These are phyloP conservation scores for Diaperis boleti DNA, from an alignment of 2,888 invertebrate species.

Conservation along the genomic window DNA sequence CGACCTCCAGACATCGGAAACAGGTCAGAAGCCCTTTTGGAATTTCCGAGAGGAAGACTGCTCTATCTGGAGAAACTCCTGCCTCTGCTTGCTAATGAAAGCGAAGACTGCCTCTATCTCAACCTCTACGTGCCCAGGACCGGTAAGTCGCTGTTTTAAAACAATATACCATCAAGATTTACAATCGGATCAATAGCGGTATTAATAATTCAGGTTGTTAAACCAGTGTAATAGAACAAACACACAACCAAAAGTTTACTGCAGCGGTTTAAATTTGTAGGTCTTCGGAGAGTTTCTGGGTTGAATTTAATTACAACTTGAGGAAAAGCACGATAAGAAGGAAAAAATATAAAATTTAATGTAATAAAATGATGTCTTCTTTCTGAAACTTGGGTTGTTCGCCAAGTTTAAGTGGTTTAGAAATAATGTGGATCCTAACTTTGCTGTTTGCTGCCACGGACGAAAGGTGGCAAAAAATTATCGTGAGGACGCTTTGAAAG, in stretches of 20 bases:
- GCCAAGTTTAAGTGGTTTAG: slow-evolving; percentile 15
- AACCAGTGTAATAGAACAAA: background rate
- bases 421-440: slow-evolving; percentile 25
- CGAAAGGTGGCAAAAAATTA: background rate
- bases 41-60: slow-evolving; percentile 86
- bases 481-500: background rate
- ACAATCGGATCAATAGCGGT: background rate
- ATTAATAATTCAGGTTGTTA: background rate
- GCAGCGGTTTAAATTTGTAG: background rate
- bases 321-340: background rate
- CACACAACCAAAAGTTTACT: background rate
- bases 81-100: slow-evolving; percentile 90
- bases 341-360: slow-evolving; percentile 22
- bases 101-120: slow-evolving; percentile 97
- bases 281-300: background rate
- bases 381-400: slow-evolving; percentile 3
- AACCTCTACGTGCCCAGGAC: slow-evolving; percentile 94
- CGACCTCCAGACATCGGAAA: slow-evolving; percentile 74
- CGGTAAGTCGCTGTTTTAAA: slow-evolving; percentile 68
- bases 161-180: background rate
- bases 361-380: slow-evolving; percentile 16
- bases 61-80: slow-evolving; percentile 86
- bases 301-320: slow-evolving; percentile 1
- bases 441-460: slow-evolving; percentile 1
- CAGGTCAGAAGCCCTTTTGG: slow-evolving; percentile 74